These are phyloP conservation scores for Felis catus DNA, from an alignment of 2,113 vertebrate genomes.

Conservation along the genomic window F.catus_Fca126_mat1.0 CM031419.1:63318501-63319000, in stretches of 20 bases:
- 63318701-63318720: constrained; percentile 25
- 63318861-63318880: background rate
- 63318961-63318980: background rate
- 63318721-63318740: background rate
- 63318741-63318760: constrained; percentile 24
- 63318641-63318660: background rate
- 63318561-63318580: background rate
- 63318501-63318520: background rate
- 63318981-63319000: background rate
- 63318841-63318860: background rate
- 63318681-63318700: constrained; percentile 7
- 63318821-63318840: background rate
- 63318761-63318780: background rate
- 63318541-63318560: background rate
- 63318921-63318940: background rate
- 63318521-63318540: background rate
- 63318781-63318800: background rate
- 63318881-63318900: constrained; percentile 8
- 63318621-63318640: background rate
- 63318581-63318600: background rate
- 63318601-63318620: background rate
- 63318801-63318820: background rate
- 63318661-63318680: constrained; percentile 43
- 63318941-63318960: background rate
- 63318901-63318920: background rate